Percentiles rank a stretch among this genome's conserved stretches.
These are phyloP conservation scores for Propithecus deckenii DNA, from an alignment of 2,797 vertebrate species.

Conservation along the genomic window DNA sequence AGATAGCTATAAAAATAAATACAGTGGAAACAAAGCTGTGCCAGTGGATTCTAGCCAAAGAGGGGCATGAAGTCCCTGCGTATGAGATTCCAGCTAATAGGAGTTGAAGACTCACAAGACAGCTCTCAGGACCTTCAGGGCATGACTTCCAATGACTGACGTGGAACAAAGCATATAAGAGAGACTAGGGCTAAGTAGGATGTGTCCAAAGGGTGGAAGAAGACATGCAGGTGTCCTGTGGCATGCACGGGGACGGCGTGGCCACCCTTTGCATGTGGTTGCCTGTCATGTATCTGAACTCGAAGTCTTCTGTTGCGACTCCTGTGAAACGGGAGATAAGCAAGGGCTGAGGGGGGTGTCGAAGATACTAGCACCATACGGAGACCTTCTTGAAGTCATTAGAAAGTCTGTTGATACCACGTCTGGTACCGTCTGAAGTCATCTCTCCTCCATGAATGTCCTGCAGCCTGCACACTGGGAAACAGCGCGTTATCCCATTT, in stretches of 20 bases:
- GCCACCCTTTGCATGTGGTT: neutral
- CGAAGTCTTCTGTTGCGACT: neutral
- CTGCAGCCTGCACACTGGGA: neutral
- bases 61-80: neutral
- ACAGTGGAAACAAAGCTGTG: neutral
- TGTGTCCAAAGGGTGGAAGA: neutral
- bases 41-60: neutral
- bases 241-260: neutral
- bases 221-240: neutral
- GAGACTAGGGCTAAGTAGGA: neutral
- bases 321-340: neutral
- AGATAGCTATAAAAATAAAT: neutral
- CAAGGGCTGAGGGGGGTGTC: neutral
- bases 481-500: neutral
- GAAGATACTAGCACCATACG: neutral
- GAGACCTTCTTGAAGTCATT: neutral
- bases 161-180: neutral
- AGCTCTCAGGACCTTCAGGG: neutral
- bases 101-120: neutral
- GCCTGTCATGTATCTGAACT: neutral
- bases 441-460: neutral
- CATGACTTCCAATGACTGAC: neutral
- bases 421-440: neutral
- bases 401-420: neutral
- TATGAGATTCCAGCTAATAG: neutral